Conservation (phyloP, 2,113 vertebrate species). For the Menidia beryllina region DNA sequence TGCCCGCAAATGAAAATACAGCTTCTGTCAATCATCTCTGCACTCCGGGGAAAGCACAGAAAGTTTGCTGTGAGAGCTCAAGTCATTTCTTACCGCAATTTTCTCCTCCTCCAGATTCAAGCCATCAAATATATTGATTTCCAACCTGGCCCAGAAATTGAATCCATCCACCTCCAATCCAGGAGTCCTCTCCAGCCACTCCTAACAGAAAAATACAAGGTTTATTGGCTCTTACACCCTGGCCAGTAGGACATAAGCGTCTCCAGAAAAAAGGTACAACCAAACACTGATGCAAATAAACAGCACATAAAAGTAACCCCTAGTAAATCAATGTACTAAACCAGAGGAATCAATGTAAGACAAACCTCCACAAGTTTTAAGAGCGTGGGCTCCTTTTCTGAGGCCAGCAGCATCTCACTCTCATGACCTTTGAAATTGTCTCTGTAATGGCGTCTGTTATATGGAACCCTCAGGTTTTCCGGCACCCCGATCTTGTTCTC, state of each 20-base stretch:
- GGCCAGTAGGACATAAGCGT: conserved; percentile 1
- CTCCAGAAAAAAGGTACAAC: background rate
- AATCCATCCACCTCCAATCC: conserved; percentile 91
- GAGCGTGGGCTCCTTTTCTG: conserved; percentile 89
- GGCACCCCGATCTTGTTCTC: conserved; percentile 96
- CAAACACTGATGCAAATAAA: background rate
- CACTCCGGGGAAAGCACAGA: conserved; percentile 20
- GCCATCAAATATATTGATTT: conserved; percentile 87
- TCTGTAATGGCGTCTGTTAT: conserved; percentile 92
- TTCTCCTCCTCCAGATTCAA: conserved; percentile 85
- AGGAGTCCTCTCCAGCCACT: conserved; percentile 97
- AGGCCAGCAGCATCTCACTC: conserved; percentile 84
- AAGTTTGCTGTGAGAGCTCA: conserved; percentile 35
- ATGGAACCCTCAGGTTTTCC: conserved; percentile 91
- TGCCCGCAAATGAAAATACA: conserved; percentile 17
- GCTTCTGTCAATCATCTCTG: conserved; percentile 41
- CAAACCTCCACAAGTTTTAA: conserved; percentile 92
- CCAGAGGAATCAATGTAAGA: background rate
- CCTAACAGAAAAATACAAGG: conserved; percentile 74
- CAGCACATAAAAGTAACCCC: background rate
- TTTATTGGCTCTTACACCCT: conserved; percentile 19
- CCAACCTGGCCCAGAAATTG: conserved; percentile 94
- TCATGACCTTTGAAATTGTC: conserved; percentile 92
- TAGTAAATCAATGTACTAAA: background rate
- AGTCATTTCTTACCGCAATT: conserved; percentile 83